Percentiles rank a stretch among this genome's conserved stretches.
Conservation (phyloP, 1,140 invertebrate species). For the Asbolus verrucosus region DNA sequence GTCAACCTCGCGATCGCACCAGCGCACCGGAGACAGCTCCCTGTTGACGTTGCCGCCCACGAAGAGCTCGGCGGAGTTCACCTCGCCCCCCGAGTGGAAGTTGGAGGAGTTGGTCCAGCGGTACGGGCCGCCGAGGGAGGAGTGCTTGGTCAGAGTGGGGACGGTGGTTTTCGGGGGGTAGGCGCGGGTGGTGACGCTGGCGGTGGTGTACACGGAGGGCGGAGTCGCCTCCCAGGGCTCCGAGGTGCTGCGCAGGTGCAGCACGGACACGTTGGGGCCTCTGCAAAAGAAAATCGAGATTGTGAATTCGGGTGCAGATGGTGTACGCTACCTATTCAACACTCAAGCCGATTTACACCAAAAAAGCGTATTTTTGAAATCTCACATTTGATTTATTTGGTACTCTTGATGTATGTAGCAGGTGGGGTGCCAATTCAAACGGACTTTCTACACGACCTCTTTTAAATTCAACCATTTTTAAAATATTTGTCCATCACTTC, state of each 20-base stretch:
- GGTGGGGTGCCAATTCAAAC: too few species aligned
- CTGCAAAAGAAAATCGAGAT: slow-evolving; percentile 65
- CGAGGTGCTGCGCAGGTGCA: slow-evolving; percentile 69
- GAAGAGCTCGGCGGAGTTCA: slow-evolving; percentile 65
- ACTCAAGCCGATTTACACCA: too few species aligned
- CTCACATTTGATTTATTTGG: too few species aligned
- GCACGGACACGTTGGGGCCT: slow-evolving; percentile 69
- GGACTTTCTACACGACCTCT: too few species aligned
- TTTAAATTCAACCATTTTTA: too few species aligned
- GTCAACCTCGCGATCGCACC: slow-evolving; percentile 72
- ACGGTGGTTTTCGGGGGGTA: slow-evolving; percentile 53
- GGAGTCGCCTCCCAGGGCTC: slow-evolving; percentile 68
- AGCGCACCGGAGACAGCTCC: slow-evolving; percentile 72
- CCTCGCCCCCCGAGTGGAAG: slow-evolving; percentile 63
- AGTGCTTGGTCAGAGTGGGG: slow-evolving; percentile 61
- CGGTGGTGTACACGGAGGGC: slow-evolving; percentile 50
- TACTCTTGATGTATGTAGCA: too few species aligned
- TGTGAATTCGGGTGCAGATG: too few species aligned
- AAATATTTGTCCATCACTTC: too few species aligned
- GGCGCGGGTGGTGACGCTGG: slow-evolving; percentile 19
- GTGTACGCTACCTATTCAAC: too few species aligned
- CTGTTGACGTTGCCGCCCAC: slow-evolving; percentile 65
- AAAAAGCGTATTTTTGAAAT: too few species aligned
- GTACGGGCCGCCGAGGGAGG: slow-evolving; percentile 58
- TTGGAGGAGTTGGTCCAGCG: slow-evolving; percentile 55